Evolutionary conservation across 1,140 invertebrate genomes (phyloP), one percentile per base, ranked within the genome.

Genomic region (Leptestheria dahalacensis): DNA sequence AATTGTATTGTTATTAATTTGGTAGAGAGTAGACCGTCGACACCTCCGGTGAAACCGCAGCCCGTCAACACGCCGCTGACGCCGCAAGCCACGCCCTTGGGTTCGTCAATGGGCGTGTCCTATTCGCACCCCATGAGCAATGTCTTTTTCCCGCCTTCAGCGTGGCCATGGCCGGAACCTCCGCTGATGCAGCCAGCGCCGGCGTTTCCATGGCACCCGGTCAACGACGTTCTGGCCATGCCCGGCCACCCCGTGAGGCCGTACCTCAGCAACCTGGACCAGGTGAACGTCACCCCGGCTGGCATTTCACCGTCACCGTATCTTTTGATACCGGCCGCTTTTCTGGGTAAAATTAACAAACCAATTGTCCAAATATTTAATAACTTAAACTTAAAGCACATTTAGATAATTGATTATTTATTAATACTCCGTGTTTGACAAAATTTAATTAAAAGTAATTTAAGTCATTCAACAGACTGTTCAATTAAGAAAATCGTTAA

Each of bases 221-320:
- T 55, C 23, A 55, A 21, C 20, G 25, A 33, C 53, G 33, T 55
- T 21, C 21, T 33, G 26, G 25, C 53, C 70, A 63, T 66, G 68
- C 66, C 69, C 81, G 65, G 77, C 83, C 58, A 80, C 83, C 62
- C 73, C 85, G 67, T 83, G 79, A 58, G 26, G 67, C 1, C 26
- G 10, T 33, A 20, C 33, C 28, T 55, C 53, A 4, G 26, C 53
- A 2, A 12, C 23, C 26, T 50, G n/a, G 23, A 50, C 9, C n/a
- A 29, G 20, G 33, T 55, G 26, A 55, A 6, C 26, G 33, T 18
- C 26, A 55, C 21, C 26, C 53, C 26, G 24, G 26, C 26, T 10
- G 53, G 53, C 26, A 66, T 55, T 64, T 65, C 12, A 65, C 66
- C 59, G 55, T 63, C 51, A 57, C 66, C 47, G 61, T 63, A 23